Base-by-base conservation (phyloP, 2,888 invertebrate species). In the Drosophila yooni region DNA sequence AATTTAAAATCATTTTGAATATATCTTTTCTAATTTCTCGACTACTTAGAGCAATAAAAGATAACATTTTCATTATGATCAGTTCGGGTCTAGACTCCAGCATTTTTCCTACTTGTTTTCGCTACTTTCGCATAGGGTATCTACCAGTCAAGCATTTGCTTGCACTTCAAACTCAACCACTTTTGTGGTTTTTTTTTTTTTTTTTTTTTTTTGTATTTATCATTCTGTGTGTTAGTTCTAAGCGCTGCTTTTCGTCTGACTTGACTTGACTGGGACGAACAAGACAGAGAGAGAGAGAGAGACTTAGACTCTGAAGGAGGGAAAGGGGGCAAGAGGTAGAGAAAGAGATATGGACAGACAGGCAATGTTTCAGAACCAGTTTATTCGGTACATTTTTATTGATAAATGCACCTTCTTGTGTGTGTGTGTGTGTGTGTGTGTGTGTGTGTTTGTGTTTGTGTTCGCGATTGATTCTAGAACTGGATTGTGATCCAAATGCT, bases 401-500 rank as follows among this genome's bases (percentile, higher is more conserved):
- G 31, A 61, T 40, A 38, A 29, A 33, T 53, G 69, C 51, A 52
- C n/a, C 36, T 38, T 46, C 11, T 27, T 54, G 33, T 58, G 15
- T 57, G 13, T 29, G 8, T 13, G 38, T 27, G 18, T 29, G 21
- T 54, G 25, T 29, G 18, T 36, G 6, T 43, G 4, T 64, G 10
- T 50, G 10, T 51, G 31, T 40, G 31, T n/a, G 7, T n/a, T 25
- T 43, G n/a, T 38, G 29, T 38, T 15, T 29, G 36, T 48, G 29
- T 48, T 36, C 46, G 50, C 50, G 40, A 48, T 57, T 54, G 65
- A 71, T 66, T 58, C 34, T 69, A 53, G 50, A 79, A 77, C 79
- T 70, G 65, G 70, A 74, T 77, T 79, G 63, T 62, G 56, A 58
- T 70, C 60, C 79, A 66, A 79, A 74, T 61, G 76, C 57, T 61